phyloP scores from a whole-genome alignment of 2,888 invertebrate species.

The Calameuta filiformis region DNA sequence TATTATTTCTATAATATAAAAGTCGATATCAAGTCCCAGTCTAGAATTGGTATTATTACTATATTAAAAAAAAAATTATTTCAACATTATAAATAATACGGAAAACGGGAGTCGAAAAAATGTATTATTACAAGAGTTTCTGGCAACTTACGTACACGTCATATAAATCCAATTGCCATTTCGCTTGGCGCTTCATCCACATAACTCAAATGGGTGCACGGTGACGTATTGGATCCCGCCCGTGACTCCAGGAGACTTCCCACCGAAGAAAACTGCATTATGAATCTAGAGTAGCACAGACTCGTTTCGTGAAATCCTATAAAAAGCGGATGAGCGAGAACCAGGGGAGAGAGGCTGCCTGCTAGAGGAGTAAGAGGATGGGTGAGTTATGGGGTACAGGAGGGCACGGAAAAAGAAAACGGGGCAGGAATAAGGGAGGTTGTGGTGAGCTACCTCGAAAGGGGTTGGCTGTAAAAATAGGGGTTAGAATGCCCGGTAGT shows the following conservation, averaged over 20 bases:
- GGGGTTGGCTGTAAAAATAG: neutral
- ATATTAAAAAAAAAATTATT: too few relatives aligned
- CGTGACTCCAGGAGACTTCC: neutral
- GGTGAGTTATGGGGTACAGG: neutral
- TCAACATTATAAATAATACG: too few relatives aligned
- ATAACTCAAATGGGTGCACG: neutral
- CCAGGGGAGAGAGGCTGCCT: neutral
- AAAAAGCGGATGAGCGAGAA: neutral
- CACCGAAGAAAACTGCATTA: neutral
- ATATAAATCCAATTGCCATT: neutral
- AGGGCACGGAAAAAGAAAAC: neutral
- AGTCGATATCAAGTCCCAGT: too few relatives aligned
- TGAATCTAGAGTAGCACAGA: neutral
- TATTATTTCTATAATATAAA: too few relatives aligned
- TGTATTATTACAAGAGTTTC: too few relatives aligned
- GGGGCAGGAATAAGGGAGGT: neutral
- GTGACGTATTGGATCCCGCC: neutral
- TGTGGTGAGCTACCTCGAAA: neutral
- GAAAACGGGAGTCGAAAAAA: too few relatives aligned
- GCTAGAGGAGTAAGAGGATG: neutral
- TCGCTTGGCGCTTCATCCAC: neutral
- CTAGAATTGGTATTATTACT: too few relatives aligned
- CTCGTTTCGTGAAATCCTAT: neutral
- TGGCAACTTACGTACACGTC: neutral
- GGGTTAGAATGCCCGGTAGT: constrained; percentile 2